Evolutionary conservation across 2,113 vertebrate species (phyloP), one percentile per base, ranked within the genome.

Genomic region (Patagioenas fasciata): DNA sequence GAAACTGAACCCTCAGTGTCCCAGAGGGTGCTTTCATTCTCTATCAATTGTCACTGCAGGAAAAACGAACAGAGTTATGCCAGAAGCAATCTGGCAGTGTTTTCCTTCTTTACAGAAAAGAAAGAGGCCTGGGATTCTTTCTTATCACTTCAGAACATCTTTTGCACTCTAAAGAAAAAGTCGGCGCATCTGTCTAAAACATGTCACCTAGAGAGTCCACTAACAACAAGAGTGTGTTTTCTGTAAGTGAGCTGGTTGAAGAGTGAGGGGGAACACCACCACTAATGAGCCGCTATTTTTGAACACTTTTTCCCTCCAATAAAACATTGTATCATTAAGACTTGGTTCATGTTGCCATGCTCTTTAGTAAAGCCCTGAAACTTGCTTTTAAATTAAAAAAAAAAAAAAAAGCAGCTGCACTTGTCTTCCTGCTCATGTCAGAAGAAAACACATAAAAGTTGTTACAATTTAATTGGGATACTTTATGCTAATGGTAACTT

Each of bases 111-210:
- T 81, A 51, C 10, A 58, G 89, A 70, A 96, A 92, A 87, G 70
- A 93, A 88, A 93, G 44, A 85, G 66, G 62, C 78, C 62, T 82
- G 66, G 28, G 73, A 94, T 44, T 72, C 70, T 77, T 53, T 79
- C 50, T 91, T 94, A 89, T 93, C 89, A 26, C 57, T 80, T 53
- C 50, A 79, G 66, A 95, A 75, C 40, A 93, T 97, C 95, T 91
- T 89, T 66, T 69, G 47, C 48, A n/a, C 72, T 78, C 32, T 84
- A 79, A 89, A 93, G 69, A 77, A 80, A 79, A 84, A 89, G 34
- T 72, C 15, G 0, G 57, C 57, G 14, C 73, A 28, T 81, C 67
- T 90, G 56, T 84, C 58, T 95, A 80, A 91, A 95, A 70, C 74
- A 38, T 82, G 40, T 88, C 89, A 94, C 93, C 81, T 85, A 44